Conservation (phyloP, 92 coral and sea anemone species). For the Diadumene lineata region DNA sequence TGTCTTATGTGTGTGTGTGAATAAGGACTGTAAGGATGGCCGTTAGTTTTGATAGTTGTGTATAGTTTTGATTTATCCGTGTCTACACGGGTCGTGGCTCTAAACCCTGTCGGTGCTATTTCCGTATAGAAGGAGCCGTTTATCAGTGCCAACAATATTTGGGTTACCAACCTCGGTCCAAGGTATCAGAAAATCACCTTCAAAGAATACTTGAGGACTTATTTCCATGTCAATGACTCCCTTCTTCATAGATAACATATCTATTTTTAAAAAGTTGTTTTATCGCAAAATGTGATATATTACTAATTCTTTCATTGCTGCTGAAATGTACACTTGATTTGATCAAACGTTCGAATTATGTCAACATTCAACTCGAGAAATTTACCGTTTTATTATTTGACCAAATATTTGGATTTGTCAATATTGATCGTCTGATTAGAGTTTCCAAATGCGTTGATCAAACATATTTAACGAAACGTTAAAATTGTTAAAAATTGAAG, state of each 20-base stretch:
- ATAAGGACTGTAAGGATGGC: too few species aligned
- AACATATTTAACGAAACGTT: not conserved
- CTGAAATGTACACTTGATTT: not conserved
- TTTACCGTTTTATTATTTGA: not conserved
- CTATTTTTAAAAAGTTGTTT: not conserved
- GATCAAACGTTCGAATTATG: not conserved
- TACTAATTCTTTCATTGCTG: not conserved
- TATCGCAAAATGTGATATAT: not conserved
- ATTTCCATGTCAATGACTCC: not conserved
- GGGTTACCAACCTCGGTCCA: not conserved
- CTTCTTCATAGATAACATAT: not conserved
- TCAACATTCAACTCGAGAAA: not conserved
- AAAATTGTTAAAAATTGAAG: not conserved
- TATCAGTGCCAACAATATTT: not conserved
- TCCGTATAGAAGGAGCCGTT: not conserved
- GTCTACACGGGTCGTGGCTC: not conserved
- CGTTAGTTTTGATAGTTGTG: too few species aligned
- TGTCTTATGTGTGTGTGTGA: too few species aligned
- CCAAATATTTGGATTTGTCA: not conserved
- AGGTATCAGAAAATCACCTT: slow-evolving; percentile 11
- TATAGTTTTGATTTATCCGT: not conserved
- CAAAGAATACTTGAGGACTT: not conserved
- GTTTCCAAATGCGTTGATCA: not conserved
- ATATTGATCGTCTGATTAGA: not conserved
- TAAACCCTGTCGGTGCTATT: not conserved